Evolutionary conservation across 2,888 invertebrate species (phyloP).

Genomic region (Ectobius pallidus): DNA sequence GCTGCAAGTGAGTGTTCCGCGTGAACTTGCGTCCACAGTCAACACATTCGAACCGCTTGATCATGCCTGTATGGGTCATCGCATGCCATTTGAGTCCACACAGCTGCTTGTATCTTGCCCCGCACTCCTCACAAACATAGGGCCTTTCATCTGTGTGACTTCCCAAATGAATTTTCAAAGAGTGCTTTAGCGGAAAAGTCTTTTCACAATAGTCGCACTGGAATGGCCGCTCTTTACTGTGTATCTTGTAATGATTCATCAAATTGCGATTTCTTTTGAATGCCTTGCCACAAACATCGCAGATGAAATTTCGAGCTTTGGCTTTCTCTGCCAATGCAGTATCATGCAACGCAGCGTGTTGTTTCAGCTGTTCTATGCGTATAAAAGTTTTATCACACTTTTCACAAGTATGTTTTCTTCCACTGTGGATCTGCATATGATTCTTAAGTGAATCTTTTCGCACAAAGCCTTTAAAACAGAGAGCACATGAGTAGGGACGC

Average conservation of each 20-base stretch:
- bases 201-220: neutral
- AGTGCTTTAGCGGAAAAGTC: neutral
- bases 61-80: constrained; percentile 9
- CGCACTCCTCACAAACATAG: neutral
- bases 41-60: neutral
- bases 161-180: neutral
- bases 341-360: neutral
- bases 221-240: neutral
- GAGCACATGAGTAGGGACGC: neutral
- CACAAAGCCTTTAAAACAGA: constrained; percentile 2
- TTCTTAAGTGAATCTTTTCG: neutral
- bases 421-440: neutral
- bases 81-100: neutral
- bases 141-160: neutral
- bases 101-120: neutral
- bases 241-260: neutral
- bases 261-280: neutral
- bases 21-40: constrained; percentile 2
- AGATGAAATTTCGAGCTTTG: neutral
- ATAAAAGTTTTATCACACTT: constrained; percentile 16
- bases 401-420: neutral
- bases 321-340: too few relatives aligned
- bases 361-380: neutral
- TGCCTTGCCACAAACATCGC: neutral
- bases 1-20: neutral